Conservation (phyloP, 2,113 vertebrate species). For the Theristicus caerulescens region DNA sequence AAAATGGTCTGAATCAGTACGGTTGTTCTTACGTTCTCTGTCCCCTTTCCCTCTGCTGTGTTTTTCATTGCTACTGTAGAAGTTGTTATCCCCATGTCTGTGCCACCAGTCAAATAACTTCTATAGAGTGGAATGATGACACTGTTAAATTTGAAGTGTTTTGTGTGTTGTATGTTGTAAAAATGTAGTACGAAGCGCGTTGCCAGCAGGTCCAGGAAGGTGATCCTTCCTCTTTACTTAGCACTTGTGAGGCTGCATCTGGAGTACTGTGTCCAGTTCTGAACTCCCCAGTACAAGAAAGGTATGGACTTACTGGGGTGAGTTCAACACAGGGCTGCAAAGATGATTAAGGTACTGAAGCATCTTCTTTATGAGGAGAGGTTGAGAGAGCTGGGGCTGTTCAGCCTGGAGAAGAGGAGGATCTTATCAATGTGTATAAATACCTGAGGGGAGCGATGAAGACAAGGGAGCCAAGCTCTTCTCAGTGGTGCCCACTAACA, state of each 20-base stretch:
- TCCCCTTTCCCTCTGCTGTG: not conserved
- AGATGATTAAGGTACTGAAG: not conserved
- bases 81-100: not conserved
- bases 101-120: not conserved
- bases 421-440: not conserved
- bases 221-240: not conserved
- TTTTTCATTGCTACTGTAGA: not conserved
- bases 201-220: not conserved
- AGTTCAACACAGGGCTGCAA: not conserved
- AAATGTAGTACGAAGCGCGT: not conserved
- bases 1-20: not conserved
- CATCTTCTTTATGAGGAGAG: not conserved
- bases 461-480: not conserved
- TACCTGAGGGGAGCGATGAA: not conserved
- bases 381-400: not conserved
- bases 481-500: not conserved
- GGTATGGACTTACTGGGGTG: fast-evolving
- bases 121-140: not conserved
- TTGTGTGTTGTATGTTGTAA: not conserved
- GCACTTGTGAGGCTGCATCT: not conserved
- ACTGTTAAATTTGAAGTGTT: not conserved
- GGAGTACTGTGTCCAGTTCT: not conserved
- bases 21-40: not conserved
- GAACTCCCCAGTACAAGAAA: not conserved
- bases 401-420: not conserved